phyloP scores from a whole-genome alignment of 2,888 invertebrate species.

The Phragmatobia fuliginosa region DNA sequence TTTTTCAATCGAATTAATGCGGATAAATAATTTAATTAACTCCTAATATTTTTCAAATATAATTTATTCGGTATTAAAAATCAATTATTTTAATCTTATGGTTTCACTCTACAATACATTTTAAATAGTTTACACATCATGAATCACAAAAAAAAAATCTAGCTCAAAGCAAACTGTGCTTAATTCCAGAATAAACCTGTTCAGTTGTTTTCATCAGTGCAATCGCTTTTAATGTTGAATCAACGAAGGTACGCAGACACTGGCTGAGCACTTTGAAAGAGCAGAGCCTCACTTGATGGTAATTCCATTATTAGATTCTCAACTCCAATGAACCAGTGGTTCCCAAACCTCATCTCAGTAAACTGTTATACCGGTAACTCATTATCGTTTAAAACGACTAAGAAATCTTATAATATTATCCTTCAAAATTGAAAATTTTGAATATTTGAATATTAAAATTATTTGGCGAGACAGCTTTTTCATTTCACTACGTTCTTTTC shows the following conservation, averaged over 20 bases:
- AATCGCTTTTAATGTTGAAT: constrained; percentile 49
- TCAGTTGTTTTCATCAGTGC: constrained; percentile 47
- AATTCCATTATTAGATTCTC: constrained; percentile 67
- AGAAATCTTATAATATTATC: constrained; percentile 82
- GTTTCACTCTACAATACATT: too few relatives aligned
- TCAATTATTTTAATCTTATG: too few relatives aligned
- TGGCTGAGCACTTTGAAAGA: constrained; percentile 38
- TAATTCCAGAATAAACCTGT: constrained; percentile 29
- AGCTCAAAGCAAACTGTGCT: constrained; percentile 32
- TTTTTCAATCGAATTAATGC: too few relatives aligned
- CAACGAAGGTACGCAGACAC: constrained; percentile 32
- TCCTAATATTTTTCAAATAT: too few relatives aligned
- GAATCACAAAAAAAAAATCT: not conserved
- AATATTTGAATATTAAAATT: constrained; percentile 80
- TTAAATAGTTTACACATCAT: too few relatives aligned
- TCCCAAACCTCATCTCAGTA: constrained; percentile 69
- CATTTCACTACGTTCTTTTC: constrained; percentile 44
- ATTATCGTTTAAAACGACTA: constrained; percentile 80
- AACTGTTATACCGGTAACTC: constrained; percentile 82
- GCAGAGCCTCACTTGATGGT: constrained; percentile 54
- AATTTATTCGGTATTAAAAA: too few relatives aligned
- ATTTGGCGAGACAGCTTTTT: constrained; percentile 64
- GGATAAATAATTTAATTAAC: too few relatives aligned
- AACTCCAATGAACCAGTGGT: constrained; percentile 68
- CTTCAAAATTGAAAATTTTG: constrained; percentile 81